These are phyloP conservation scores for Zosterops lateralis DNA, from an alignment of 2,113 vertebrate species.

Conservation along the genomic window DNA sequence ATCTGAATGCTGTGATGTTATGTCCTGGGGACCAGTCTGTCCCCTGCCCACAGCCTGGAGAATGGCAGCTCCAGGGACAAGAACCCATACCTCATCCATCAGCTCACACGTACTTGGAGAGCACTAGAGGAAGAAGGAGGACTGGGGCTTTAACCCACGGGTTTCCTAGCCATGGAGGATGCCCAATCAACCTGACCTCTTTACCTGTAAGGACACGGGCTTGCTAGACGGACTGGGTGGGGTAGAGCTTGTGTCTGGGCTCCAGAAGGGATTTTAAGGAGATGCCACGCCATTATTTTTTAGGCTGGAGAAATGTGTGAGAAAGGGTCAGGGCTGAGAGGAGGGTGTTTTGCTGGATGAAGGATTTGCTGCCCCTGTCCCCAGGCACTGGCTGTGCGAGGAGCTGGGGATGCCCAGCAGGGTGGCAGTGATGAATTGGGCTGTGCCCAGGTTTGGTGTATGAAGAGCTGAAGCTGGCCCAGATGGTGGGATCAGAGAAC, in stretches of 20 bases:
- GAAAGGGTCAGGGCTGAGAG: neutral
- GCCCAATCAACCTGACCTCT: neutral
- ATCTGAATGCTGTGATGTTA: neutral
- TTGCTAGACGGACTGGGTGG: neutral
- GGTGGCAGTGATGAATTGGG: neutral
- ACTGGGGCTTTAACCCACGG: neutral
- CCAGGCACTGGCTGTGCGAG: fast-evolving
- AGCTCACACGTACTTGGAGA: fast-evolving
- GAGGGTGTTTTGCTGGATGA: neutral
- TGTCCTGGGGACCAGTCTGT: neutral
- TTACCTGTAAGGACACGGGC: neutral
- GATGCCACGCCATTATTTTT: neutral
- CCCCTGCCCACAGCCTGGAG: neutral
- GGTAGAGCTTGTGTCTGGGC: constrained; percentile 25
- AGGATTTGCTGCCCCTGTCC: neutral
- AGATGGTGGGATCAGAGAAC: neutral
- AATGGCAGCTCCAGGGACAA: neutral
- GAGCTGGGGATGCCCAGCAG: fast-evolving
- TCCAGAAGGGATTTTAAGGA: constrained; percentile 11
- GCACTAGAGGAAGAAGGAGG: neutral
- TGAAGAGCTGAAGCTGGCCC: neutral
- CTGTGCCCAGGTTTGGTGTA: neutral
- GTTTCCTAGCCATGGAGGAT: neutral
- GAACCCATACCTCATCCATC: neutral
- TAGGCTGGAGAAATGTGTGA: neutral